These are phyloP conservation scores for Bryconaethiops microstoma DNA, from an alignment of 2,797 vertebrate genomes.

Conservation along the genomic window DNA sequence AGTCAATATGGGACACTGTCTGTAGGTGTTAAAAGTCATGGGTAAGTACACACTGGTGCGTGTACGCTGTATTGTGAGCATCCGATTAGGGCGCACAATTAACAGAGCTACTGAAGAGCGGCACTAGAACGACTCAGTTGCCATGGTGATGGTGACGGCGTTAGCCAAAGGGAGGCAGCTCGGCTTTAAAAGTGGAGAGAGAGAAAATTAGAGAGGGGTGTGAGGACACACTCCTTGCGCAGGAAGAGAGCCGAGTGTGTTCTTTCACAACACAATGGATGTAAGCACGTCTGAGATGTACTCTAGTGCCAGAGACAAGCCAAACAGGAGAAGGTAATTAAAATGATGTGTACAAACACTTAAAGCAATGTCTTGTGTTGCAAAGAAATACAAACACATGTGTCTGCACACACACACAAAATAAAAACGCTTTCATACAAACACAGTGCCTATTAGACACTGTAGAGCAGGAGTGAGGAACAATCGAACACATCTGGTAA, in stretches of 20 bases:
- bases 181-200: slow-evolving; percentile 42
- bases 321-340: slow-evolving; percentile 12
- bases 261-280: background rate
- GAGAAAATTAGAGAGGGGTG: slow-evolving; percentile 7
- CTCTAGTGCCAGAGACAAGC: background rate
- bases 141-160: slow-evolving; percentile 41
- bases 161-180: slow-evolving; percentile 42
- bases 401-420: too few species aligned
- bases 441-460: background rate
- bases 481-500: background rate
- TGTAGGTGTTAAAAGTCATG: background rate
- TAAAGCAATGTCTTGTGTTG: background rate
- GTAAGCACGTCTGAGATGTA: slow-evolving; percentile 17
- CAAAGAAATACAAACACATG: background rate
- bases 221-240: slow-evolving; percentile 22
- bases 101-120: slow-evolving; percentile 47
- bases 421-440: background rate
- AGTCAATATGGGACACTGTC: too few species aligned
- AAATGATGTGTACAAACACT: slow-evolving; percentile 18
- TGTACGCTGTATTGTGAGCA: slow-evolving; percentile 16
- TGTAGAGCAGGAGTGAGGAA: background rate
- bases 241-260: slow-evolving; percentile 15
- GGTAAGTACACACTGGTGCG: background rate
- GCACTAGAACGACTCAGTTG: slow-evolving; percentile 52
- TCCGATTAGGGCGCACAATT: slow-evolving; percentile 43